phyloP scores from a whole-genome alignment of 23 tunicate species.

The Oikopleura albicans region DNA sequence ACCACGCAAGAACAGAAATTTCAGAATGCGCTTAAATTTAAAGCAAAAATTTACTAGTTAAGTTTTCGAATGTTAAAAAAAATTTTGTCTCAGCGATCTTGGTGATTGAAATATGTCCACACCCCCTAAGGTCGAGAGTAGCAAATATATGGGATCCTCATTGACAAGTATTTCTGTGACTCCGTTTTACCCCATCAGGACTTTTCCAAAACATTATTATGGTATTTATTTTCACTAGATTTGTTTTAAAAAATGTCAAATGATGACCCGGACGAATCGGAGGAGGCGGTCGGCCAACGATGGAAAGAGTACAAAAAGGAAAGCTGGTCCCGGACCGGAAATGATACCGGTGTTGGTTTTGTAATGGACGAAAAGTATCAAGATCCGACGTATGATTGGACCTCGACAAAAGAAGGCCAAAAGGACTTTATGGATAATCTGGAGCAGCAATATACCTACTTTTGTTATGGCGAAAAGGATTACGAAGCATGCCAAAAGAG shows the following conservation, averaged over 20 bases:
- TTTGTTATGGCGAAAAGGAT: slow-evolving; percentile 14
- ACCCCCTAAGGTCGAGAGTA: background rate
- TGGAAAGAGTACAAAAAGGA: background rate
- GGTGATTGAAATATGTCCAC: background rate
- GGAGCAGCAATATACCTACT: slow-evolving; percentile 15
- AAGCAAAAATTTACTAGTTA: no score
- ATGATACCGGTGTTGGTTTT: background rate
- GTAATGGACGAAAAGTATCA: background rate
- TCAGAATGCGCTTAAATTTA: no score
- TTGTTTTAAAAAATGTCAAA: background rate
- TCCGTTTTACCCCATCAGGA: background rate
- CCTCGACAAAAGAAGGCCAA: background rate
- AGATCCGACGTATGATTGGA: background rate
- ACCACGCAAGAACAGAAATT: no score
- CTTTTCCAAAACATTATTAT: background rate
- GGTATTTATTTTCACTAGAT: background rate
- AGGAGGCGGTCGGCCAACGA: background rate
- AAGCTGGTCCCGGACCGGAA: background rate
- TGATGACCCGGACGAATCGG: background rate
- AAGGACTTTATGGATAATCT: background rate
- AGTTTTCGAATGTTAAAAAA: no score
- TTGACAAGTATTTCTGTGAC: background rate
- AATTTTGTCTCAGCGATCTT: background rate
- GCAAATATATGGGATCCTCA: background rate
- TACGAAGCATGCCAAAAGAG: slow-evolving; percentile 11